phyloP scores from a whole-genome alignment of 2,113 vertebrate genomes.

The Apteryx owenii region DNA sequence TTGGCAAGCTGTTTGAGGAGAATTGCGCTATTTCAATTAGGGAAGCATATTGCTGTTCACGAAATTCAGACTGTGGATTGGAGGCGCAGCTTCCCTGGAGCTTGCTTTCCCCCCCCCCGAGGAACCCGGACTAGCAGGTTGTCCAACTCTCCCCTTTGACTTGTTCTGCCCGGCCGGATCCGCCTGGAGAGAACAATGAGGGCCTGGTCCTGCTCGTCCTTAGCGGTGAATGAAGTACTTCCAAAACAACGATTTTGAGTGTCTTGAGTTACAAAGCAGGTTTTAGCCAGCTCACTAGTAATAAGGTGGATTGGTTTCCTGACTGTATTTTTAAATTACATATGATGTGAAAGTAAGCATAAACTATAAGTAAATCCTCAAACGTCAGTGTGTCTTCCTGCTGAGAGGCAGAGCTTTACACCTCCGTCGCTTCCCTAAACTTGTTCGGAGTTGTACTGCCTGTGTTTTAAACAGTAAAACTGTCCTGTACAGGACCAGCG shows the following conservation, averaged over 20 bases:
- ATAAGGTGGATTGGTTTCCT: not conserved
- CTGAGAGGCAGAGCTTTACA: not conserved
- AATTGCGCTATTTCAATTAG: conserved; percentile 23
- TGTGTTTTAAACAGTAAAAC: not conserved
- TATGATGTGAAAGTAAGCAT: not conserved
- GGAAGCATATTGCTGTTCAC: not conserved
- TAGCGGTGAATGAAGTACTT: not conserved
- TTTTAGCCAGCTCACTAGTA: not conserved
- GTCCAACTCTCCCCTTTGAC: conserved; percentile 5
- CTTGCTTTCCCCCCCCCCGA: not conserved
- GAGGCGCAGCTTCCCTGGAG: conserved; percentile 15
- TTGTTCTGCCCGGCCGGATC: conserved; percentile 32
- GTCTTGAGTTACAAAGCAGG: not conserved
- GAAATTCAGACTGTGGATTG: conserved; percentile 29
- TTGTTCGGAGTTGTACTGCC: not conserved
- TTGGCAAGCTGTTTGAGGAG: conserved; percentile 26
- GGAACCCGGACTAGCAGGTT: not conserved
- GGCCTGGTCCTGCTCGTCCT: not conserved
- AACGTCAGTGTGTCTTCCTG: not conserved
- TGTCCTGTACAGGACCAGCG: accelerated
- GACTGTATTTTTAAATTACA: not conserved
- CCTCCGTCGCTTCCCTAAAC: not conserved
- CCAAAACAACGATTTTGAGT: not conserved
- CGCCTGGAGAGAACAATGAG: conserved; percentile 14
- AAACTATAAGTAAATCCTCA: not conserved